Conservation (phyloP, 2,113 vertebrate species). For the Cettia cetti region DNA sequence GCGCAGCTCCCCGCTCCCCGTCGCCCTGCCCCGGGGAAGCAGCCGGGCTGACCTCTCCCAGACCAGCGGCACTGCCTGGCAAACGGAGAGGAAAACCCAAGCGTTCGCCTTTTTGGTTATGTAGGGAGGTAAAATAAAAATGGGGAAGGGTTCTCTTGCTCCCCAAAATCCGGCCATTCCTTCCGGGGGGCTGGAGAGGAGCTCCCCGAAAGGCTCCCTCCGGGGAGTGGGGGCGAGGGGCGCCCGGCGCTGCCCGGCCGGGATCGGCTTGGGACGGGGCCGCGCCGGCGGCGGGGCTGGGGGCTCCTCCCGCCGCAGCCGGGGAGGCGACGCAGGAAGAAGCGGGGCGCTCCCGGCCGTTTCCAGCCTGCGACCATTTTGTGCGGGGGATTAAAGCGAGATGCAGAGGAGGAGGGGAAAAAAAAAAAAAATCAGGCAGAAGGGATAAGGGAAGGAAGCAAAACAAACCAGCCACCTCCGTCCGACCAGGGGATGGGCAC, state of each 20-base stretch:
- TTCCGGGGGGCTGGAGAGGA: not conserved
- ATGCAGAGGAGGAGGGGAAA: not conserved
- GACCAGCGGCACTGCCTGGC: not conserved
- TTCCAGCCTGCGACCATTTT: conserved; percentile 51
- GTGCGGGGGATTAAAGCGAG: not conserved
- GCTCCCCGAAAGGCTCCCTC: not conserved
- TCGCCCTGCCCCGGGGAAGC: not conserved
- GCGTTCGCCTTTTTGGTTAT: not conserved
- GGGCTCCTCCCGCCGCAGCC: not conserved
- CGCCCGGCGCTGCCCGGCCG: not conserved
- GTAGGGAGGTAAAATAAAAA: not conserved
- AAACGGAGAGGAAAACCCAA: not conserved
- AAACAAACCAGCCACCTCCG: not conserved
- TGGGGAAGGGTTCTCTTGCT: not conserved
- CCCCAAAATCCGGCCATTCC: not conserved
- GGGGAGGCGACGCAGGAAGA: not conserved
- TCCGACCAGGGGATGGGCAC: not conserved
- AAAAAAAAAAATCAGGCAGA: not conserved
- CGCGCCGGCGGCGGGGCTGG: not conserved
- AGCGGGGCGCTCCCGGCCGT: not conserved
- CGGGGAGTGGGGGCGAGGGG: not conserved
- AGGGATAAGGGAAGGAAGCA: not conserved
- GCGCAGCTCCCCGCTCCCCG: not conserved
- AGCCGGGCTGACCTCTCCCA: not conserved
- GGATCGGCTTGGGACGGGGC: not conserved